phyloP scores from a whole-genome alignment of 2,113 vertebrate genomes.

The Pelecanus crispus region DNA sequence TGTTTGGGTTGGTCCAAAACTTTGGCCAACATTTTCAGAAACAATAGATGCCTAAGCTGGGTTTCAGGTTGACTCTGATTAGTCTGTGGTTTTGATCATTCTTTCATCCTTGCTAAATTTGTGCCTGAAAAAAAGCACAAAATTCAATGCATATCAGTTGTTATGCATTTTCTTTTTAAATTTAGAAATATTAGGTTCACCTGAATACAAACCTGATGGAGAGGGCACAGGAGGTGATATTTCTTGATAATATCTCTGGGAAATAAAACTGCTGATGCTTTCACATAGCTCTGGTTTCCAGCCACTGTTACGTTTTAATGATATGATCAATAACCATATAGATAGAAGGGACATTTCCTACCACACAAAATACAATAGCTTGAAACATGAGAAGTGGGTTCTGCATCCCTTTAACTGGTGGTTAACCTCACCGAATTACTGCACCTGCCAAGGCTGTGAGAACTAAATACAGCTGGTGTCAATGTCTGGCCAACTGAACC shows the following conservation, averaged over 20 bases:
- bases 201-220: background rate
- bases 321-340: slow-evolving; percentile 61
- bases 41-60: background rate
- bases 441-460: slow-evolving; percentile 62
- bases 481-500: slow-evolving; percentile 29
- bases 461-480: slow-evolving; percentile 60
- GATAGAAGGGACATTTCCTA: slow-evolving; percentile 49
- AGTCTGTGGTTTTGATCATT: background rate
- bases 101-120: background rate
- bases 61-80: background rate
- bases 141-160: background rate
- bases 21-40: background rate
- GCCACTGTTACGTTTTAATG: slow-evolving; percentile 44
- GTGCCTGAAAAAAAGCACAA: background rate
- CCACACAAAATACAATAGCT: slow-evolving; percentile 53
- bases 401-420: slow-evolving; percentile 42
- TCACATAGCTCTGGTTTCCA: slow-evolving; percentile 34
- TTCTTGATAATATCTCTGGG: slow-evolving; percentile 13
- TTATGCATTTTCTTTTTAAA: background rate
- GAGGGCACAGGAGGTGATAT: background rate
- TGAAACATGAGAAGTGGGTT: slow-evolving; percentile 43
- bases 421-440: slow-evolving; percentile 57
- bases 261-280: slow-evolving; percentile 21
- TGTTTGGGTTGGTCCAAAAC: background rate
- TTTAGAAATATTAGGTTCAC: background rate